Evolutionary conservation across 2,797 vertebrate species (phyloP).

Genomic region (Morus bassanus): DNA sequence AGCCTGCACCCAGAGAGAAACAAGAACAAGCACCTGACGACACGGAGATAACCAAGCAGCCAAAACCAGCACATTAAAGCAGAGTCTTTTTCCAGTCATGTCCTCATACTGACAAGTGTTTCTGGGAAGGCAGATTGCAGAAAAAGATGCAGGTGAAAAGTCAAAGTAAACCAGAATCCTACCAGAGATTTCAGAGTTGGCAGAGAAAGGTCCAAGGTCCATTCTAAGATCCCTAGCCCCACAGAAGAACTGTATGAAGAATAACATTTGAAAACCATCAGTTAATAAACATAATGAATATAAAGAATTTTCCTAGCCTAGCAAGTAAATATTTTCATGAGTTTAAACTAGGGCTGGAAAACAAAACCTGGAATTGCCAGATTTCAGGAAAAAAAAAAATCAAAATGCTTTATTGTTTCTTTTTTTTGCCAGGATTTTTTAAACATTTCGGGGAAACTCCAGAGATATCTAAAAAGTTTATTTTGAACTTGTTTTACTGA

Average conservation of each 20-base stretch:
- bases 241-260: neutral
- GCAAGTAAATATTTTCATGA: neutral
- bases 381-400: neutral
- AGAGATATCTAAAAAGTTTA: neutral
- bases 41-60: neutral
- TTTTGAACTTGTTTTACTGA: neutral
- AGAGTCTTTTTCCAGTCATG: neutral
- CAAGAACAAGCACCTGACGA: rapidly evolving
- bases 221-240: neutral
- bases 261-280: neutral
- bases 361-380: neutral
- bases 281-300: neutral
- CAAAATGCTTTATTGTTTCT: rapidly evolving
- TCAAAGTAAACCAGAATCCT: neutral
- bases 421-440: neutral
- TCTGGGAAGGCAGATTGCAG: neutral
- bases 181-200: neutral
- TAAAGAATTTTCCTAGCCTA: neutral
- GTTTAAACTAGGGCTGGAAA: neutral
- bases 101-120: neutral
- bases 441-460: neutral
- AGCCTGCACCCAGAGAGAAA: neutral
- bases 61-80: neutral
- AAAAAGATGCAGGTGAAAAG: neutral
- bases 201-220: neutral